Percentiles rank a stretch among this genome's conserved stretches.
Conservation (phyloP, 2,888 invertebrate genomes). For the Pardosa pseudoannulata region DNA sequence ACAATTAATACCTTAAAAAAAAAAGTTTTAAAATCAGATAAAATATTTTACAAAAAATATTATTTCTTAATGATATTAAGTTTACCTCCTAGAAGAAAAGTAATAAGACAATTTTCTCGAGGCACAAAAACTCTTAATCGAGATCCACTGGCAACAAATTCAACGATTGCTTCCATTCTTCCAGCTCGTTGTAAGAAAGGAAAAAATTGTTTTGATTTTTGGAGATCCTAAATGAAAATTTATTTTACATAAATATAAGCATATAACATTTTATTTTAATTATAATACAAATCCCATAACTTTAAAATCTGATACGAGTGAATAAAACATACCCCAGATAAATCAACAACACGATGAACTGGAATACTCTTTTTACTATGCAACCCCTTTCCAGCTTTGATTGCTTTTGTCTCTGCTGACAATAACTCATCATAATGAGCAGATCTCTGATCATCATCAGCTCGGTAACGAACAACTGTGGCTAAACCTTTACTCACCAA, state of each 20-base stretch:
- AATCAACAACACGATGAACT: conserved; percentile 86
- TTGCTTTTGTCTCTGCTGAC: conserved; percentile 94
- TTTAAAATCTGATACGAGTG: too few relatives aligned
- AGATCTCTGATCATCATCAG: conserved; percentile 97
- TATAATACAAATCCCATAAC: too few relatives aligned
- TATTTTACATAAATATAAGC: too few relatives aligned
- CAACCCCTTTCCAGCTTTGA: conserved; percentile 88
- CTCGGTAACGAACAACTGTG: conserved; percentile 93
- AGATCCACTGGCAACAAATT: conserved; percentile 98
- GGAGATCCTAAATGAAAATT: conserved; percentile 81
- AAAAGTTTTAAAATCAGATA: too few relatives aligned
- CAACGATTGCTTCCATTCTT: conserved; percentile 93
- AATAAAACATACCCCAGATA: conserved; percentile 83
- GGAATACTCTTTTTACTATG: conserved; percentile 90
- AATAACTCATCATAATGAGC: conserved; percentile 93
- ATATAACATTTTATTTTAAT: too few relatives aligned
- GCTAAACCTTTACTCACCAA: conserved; percentile 94
- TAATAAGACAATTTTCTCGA: conserved; percentile 95
- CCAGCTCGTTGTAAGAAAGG: conserved; percentile 94
- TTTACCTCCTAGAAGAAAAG: conserved; percentile 89
- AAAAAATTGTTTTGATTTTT: conserved; percentile 92
- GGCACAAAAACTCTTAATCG: conserved; percentile 94
- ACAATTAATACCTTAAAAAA: conserved; percentile 84
- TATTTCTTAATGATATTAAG: conserved; percentile 36
- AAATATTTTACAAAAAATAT: too few relatives aligned